Conservation (phyloP, 2,113 vertebrate species). For the Bombycilla garrulus region DNA sequence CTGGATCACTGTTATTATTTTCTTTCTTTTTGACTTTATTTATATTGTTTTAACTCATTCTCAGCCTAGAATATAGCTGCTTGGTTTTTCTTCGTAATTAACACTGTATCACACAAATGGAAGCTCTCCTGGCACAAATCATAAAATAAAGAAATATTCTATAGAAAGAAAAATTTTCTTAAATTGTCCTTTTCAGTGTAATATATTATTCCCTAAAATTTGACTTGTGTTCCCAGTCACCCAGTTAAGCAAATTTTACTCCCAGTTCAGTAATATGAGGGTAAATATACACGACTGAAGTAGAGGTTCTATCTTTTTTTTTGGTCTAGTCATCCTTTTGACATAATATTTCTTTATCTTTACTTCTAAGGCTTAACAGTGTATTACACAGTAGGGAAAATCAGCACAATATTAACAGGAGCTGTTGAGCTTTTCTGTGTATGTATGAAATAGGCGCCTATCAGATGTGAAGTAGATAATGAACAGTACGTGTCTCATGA, state of each 20-base stretch:
- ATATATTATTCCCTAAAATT: background rate
- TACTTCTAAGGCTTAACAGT: background rate
- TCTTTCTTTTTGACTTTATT: background rate
- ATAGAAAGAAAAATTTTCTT: background rate
- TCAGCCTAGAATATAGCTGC: background rate
- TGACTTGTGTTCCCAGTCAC: background rate
- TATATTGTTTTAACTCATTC: background rate
- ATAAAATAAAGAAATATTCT: background rate
- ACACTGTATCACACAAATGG: background rate
- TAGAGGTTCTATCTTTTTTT: background rate
- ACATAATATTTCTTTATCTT: background rate
- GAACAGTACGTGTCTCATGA: background rate
- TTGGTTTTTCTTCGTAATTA: background rate
- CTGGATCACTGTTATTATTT: background rate
- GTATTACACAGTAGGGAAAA: background rate
- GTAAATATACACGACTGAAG: background rate
- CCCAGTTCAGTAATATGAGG: background rate
- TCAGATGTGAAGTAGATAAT: background rate
- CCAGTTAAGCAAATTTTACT: background rate
- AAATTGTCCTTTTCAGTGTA: background rate
- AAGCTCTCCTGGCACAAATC: background rate
- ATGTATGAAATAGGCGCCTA: background rate
- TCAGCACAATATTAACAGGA: background rate
- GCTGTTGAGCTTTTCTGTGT: background rate
- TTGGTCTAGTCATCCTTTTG: background rate